phyloP scores from a whole-genome alignment of 2,113 vertebrate species.

The Cyprichromis sp. region DNA sequence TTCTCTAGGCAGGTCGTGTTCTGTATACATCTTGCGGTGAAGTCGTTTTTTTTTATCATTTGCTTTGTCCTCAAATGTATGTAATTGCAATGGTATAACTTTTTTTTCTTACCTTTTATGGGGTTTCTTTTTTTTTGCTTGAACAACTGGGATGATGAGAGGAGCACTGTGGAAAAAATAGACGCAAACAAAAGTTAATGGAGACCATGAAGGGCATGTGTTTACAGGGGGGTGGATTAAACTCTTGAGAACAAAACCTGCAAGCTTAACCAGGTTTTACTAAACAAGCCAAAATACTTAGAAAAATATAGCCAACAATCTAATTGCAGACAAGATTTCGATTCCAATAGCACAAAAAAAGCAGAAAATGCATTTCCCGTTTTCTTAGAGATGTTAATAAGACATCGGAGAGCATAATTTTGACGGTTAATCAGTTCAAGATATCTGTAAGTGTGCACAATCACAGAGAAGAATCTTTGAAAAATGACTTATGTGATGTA shows the following conservation, averaged over 20 bases:
- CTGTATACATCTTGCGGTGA: neutral
- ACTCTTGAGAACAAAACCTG: neutral
- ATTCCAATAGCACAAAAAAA: neutral
- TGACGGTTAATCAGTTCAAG: constrained; percentile 23
- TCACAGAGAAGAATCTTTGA: neutral
- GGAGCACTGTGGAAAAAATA: constrained; percentile 6
- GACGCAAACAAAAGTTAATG: constrained; percentile 40
- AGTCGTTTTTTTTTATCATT: neutral
- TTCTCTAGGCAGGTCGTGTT: neutral
- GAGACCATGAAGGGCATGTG: constrained; percentile 32
- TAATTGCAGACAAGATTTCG: neutral
- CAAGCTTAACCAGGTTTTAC: neutral
- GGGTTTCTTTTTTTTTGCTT: neutral
- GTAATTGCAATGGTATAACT: neutral
- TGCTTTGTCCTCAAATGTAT: neutral
- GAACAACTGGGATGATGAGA: constrained; percentile 6
- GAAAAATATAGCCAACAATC: neutral
- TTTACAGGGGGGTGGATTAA: constrained; percentile 31
- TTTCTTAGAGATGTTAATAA: neutral
- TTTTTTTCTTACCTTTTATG: neutral
- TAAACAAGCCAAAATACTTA: neutral
- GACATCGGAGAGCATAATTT: neutral
- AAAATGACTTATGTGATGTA: constrained; percentile 11
- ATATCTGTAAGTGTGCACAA: neutral
- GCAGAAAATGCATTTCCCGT: neutral